phyloP scores from a whole-genome alignment of 2,888 invertebrate species.

The Yponomeuta sedellus region DNA sequence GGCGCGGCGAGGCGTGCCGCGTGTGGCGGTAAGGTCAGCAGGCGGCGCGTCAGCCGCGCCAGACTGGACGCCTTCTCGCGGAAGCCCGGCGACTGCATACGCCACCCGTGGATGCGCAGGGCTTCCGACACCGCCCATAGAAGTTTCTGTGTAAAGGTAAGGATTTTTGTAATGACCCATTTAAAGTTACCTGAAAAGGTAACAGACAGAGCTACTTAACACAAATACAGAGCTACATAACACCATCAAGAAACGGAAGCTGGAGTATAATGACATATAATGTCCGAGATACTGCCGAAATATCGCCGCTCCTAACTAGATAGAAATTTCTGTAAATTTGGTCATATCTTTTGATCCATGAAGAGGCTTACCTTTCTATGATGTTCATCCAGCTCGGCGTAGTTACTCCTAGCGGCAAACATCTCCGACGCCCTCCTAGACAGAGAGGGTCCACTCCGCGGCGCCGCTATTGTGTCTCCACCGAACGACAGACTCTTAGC shows the following conservation, averaged over 20 bases:
- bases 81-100: constrained; percentile 81
- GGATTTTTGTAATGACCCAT: not conserved
- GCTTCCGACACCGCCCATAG: constrained; percentile 89
- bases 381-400: constrained; percentile 74
- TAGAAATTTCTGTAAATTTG: too few species aligned
- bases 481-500: constrained; percentile 78
- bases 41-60: constrained; percentile 80
- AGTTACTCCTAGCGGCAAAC: constrained; percentile 39
- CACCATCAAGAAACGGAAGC: too few species aligned
- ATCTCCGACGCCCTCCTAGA: constrained; percentile 59
- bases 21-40: constrained; percentile 63
- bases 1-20: constrained; percentile 54
- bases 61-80: constrained; percentile 82
- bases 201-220: too few species aligned
- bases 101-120: constrained; percentile 82
- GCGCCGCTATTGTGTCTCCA: constrained; percentile 45
- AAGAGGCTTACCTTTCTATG: constrained; percentile 77
- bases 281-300: too few species aligned
- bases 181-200: not conserved
- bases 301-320: too few species aligned
- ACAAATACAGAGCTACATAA: too few species aligned
- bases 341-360: too few species aligned
- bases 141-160: constrained; percentile 76
- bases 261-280: too few species aligned
- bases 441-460: constrained; percentile 36